Evolutionary conservation across 2,797 vertebrate genomes (phyloP).

Genomic region (Esox lucius): DNA sequence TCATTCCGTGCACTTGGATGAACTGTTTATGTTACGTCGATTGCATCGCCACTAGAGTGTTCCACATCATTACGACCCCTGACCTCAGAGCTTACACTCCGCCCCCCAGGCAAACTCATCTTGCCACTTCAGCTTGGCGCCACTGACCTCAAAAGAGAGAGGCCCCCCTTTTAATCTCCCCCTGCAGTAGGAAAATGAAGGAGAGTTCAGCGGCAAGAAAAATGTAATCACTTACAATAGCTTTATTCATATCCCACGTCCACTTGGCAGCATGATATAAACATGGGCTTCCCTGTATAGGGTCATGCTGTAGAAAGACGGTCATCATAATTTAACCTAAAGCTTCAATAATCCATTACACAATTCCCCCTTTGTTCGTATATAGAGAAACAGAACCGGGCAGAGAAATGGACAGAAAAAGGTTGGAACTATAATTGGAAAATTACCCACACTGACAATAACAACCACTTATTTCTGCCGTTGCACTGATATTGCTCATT

Average conservation of each 20-base stretch:
- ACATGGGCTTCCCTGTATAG: slow-evolving; percentile 1
- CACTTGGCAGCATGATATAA: neutral
- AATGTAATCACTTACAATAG: slow-evolving; percentile 11
- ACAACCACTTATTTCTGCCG: neutral
- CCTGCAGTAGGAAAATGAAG: neutral
- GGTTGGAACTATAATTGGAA: neutral
- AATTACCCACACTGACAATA: neutral
- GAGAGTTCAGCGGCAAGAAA: neutral
- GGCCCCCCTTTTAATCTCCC: neutral
- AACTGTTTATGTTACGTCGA: slow-evolving; percentile 3
- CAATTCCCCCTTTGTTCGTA: neutral
- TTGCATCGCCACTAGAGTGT: slow-evolving; percentile 1
- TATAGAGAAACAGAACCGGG: neutral
- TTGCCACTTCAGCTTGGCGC: slow-evolving; percentile 6
- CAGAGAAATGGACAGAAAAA: neutral
- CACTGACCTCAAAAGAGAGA: slow-evolving; percentile 8
- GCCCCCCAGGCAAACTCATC: slow-evolving; percentile 5
- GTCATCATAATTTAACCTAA: neutral
- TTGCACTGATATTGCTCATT: too few species aligned
- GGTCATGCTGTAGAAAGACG: neutral
- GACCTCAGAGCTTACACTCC: neutral
- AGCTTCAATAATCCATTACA: neutral
- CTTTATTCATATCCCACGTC: slow-evolving; percentile 10
- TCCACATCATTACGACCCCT: slow-evolving; percentile 2
- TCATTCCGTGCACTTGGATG: slow-evolving; percentile 9